Evolutionary conservation across 2,113 vertebrate genomes (phyloP), one percentile per base, ranked within the genome.

Genomic region (Phainopepla nitens): DNA sequence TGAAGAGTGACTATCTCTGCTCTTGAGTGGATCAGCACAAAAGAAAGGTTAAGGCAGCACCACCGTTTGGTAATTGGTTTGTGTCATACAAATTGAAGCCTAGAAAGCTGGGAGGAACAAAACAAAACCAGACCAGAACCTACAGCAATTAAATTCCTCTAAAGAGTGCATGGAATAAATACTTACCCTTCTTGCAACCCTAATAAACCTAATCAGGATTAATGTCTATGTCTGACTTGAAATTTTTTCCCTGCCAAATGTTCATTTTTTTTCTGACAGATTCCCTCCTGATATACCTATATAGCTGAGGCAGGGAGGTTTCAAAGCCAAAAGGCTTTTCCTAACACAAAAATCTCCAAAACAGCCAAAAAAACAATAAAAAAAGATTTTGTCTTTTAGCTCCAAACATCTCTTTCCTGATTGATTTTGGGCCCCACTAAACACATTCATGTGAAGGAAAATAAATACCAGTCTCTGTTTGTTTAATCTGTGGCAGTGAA

Each of bases 391-490:
- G 35, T 80, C 53, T 64, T 84, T 94, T 82, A 86, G 58, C 22
- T 87, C 44, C n/a, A 64, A 85, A 69, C 58, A 50, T 72, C 28
- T 75, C n/a, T 89, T 91, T 94, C 35, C 49, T 83, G 71, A 60
- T 56, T 54, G 53, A 72, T 92, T 94, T 84, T 83, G 86, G 96
- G 69, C 65, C 76, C 61, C 66, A 60, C 53, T 91, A 90, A 96
- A 94, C 64, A 73, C 45, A 90, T 91, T 89, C 36, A 87, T 75
- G 27, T 65, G 77, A 92, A 97, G 41, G 47, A 81, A 92, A 94
- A 85, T 61, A 90, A 96, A 76, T 72, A 45, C 82, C 71, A 57
- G 47, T 61, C 82, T 85, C 60, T 86, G 50, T 65, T 96, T 86
- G 50, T 65, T 96, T 60, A 88, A 89, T 93, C 77, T 20, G 1